Evolutionary conservation across 1,140 invertebrate species (phyloP), one percentile per base, ranked within the genome.

Genomic region (Apocrypta bakeri): DNA sequence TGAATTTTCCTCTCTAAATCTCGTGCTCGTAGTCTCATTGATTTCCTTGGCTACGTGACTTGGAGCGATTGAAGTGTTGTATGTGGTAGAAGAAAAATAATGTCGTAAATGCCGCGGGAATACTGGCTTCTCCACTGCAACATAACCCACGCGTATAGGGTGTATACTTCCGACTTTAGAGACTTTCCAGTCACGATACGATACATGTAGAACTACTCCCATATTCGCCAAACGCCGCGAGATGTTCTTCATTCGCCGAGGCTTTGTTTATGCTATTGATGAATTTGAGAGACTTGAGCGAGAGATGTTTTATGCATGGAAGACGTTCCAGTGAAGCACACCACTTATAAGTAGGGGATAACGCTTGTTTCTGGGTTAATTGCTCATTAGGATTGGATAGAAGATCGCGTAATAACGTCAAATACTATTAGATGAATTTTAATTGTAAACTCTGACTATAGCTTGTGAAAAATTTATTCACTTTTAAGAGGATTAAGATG

Each of bases 31-130:
- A 83, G 83, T 73, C 84, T 88, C 87, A 87, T 87, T 88, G 88
- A 89, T 88, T 89, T 87, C 76, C 82, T 9, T 64, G 72, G 81
- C 27, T 86, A 88, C 84, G 88, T 87, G 87, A 87, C 87, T 84
- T 83, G 85, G 85, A 85, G 33, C 69, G 33, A 66, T 66, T 29
- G 63, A 29, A 66, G 24, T 66, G 63, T 21, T 25, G 24, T 25
- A 9, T 7, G 9, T 17, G 8, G 68, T n/a, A 37, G 27, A 78
- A 56, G 69, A 79, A 84, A 86, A 85, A 83, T 85, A 85, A 84
- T 83, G 81, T 77, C 81, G 83, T 82, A 83, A 85, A 84, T 80
- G 85, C 84, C 79, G 63, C 33, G 63, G 48, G 68, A 85, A 85
- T 84, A 77, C 73, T 40, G 29, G 11, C 24, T 37, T 69, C 64